phyloP scores from a whole-genome alignment of 2,888 invertebrate species.

The Myopa tessellatipennis region DNA sequence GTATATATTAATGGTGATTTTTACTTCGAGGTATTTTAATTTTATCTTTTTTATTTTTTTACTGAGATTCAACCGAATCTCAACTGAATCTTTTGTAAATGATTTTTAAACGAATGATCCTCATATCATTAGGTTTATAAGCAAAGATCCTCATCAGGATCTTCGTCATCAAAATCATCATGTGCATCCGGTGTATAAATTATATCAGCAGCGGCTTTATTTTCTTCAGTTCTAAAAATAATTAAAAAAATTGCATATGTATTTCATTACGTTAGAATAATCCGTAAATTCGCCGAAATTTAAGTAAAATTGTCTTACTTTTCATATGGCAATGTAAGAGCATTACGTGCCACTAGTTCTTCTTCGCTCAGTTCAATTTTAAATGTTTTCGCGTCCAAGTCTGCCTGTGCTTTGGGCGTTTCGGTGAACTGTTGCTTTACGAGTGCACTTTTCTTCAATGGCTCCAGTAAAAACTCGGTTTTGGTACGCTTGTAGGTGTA shows the following conservation, averaged over 20 bases:
- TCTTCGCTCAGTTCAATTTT: constrained; percentile 67
- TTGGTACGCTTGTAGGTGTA: constrained; percentile 58
- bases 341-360: constrained; percentile 65
- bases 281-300: not conserved
- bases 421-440: constrained; percentile 1
- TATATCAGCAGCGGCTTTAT: constrained; percentile 73
- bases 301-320: constrained; percentile 53
- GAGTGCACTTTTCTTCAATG: constrained; percentile 11
- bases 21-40: too few relatives aligned
- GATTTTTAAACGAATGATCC: not conserved
- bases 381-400: constrained; percentile 59
- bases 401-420: constrained; percentile 17
- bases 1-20: too few relatives aligned
- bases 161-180: constrained; percentile 88
- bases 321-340: constrained; percentile 67
- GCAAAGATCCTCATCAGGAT: constrained; percentile 79
- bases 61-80: too few relatives aligned
- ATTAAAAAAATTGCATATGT: not conserved
- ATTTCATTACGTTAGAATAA: not conserved
- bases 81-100: constrained; percentile 28
- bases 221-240: constrained; percentile 66
- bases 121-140: constrained; percentile 67
- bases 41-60: too few relatives aligned
- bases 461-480: constrained; percentile 57
- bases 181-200: constrained; percentile 81